Percentiles rank a stretch among this genome's conserved stretches.
These are phyloP conservation scores for Neolamprologus tretocephalus DNA, from an alignment of 2,113 vertebrate genomes.

Conservation along the genomic window DNA sequence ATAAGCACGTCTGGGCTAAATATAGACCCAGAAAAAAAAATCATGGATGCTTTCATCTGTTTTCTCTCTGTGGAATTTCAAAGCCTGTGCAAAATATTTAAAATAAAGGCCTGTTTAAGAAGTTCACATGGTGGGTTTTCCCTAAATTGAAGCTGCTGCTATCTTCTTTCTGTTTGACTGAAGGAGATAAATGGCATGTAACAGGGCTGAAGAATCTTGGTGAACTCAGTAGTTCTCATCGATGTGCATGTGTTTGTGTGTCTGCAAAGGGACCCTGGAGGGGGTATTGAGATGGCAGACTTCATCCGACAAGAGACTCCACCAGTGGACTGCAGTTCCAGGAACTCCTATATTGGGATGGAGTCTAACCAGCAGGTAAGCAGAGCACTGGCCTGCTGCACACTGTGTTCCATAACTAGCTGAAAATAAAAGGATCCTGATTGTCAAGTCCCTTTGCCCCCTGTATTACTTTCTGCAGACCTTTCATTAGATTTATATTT, in stretches of 20 bases:
- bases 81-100: background rate
- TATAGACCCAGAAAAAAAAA: constrained; percentile 18
- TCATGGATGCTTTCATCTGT: background rate
- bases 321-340: constrained; percentile 96
- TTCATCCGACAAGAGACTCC: constrained; percentile 94
- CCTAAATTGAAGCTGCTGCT: background rate
- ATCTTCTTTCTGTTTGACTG: background rate
- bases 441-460: background rate
- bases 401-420: background rate
- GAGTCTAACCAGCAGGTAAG: constrained; percentile 88
- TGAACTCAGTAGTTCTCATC: background rate
- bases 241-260: background rate
- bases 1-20: constrained; percentile 44
- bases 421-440: background rate
- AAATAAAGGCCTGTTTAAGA: background rate
- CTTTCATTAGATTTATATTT: background rate
- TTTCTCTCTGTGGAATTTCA: background rate
- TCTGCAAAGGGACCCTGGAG: constrained; percentile 84
- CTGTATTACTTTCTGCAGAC: background rate
- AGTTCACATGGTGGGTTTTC: background rate
- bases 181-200: background rate
- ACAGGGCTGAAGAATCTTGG: background rate
- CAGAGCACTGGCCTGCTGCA: background rate
- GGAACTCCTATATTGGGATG: constrained; percentile 93
- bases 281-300: constrained; percentile 97